These are phyloP conservation scores for Oncorhynchus nerka DNA, from an alignment of 2,113 vertebrate species.

Conservation along the genomic window DNA sequence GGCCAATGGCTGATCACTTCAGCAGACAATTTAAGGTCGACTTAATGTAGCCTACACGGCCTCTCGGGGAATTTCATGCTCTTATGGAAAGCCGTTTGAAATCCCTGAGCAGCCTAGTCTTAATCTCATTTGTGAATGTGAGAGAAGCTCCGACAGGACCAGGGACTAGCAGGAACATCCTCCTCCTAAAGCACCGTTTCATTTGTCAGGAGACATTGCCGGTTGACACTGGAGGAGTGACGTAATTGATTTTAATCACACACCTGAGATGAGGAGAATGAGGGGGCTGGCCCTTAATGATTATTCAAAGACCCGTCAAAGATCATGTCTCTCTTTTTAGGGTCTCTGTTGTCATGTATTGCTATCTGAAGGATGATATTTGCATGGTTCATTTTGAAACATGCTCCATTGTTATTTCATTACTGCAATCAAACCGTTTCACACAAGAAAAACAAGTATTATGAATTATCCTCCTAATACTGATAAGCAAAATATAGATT, in stretches of 20 bases:
- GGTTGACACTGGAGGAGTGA: conserved; percentile 97
- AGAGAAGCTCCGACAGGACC: conserved; percentile 85
- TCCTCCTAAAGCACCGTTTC: conserved; percentile 87
- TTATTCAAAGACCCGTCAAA: conserved; percentile 66
- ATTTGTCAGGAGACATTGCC: conserved; percentile 98
- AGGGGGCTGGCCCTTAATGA: conserved; percentile 76
- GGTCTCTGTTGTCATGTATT: conserved; percentile 71
- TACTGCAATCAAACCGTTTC: neutral
- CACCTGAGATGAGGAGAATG: conserved; percentile 94
- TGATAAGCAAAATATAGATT: conserved; percentile 51
- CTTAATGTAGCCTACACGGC: conserved; percentile 81
- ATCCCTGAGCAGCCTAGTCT: conserved; percentile 91
- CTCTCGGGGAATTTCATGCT: conserved; percentile 88
- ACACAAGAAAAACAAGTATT: neutral
- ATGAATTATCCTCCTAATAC: too few species aligned
- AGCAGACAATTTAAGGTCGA: conserved; percentile 87
- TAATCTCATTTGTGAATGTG: conserved; percentile 94
- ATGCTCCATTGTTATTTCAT: neutral
- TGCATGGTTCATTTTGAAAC: conserved; percentile 60
- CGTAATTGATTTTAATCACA: conserved; percentile 99
- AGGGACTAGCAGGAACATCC: conserved; percentile 87
- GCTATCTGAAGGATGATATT: conserved; percentile 69
- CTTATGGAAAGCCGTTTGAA: conserved; percentile 93
- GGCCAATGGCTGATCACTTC: conserved; percentile 87
- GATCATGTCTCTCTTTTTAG: conserved; percentile 52